Conservation (phyloP, 2,113 vertebrate genomes). For the Saiga tatarica region DNA sequence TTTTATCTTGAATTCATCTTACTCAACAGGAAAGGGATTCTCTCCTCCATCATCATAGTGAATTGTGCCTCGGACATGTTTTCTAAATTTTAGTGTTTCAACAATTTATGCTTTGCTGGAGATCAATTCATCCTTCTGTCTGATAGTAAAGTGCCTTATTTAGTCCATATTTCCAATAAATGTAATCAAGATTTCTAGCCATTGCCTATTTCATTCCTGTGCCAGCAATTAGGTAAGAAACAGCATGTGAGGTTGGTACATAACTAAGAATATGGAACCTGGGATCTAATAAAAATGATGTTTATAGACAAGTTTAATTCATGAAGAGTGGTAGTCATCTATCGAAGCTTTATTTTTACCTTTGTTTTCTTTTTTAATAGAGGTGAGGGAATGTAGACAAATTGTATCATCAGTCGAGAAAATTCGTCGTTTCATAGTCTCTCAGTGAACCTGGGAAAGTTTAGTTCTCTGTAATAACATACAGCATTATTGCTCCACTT, state of each 20-base stretch:
- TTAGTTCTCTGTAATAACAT: neutral
- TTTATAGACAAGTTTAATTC: neutral
- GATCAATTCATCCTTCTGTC: conserved; percentile 61
- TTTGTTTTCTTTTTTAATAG: neutral
- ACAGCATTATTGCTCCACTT: neutral
- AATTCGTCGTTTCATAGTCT: neutral
- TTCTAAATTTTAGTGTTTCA: conserved; percentile 58
- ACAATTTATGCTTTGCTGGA: conserved; percentile 67
- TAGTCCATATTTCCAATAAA: conserved; percentile 62
- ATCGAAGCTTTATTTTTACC: neutral
- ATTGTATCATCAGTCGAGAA: neutral
- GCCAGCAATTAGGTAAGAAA: neutral
- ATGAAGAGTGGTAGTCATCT: neutral
- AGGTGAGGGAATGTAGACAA: neutral
- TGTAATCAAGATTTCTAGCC: conserved; percentile 34
- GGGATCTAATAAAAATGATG: neutral
- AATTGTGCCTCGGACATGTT: conserved; percentile 56
- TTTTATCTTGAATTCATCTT: neutral
- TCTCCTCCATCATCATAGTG: conserved; percentile 5
- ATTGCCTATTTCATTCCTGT: conserved; percentile 45
- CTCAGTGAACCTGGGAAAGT: neutral
- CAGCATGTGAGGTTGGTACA: neutral
- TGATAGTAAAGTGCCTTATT: conserved; percentile 61
- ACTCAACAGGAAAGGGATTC: conserved; percentile 8
- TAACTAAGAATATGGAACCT: neutral